Evolutionary conservation across 1,140 invertebrate genomes (phyloP).

Genomic region (Leptinotarsa defecta): DNA sequence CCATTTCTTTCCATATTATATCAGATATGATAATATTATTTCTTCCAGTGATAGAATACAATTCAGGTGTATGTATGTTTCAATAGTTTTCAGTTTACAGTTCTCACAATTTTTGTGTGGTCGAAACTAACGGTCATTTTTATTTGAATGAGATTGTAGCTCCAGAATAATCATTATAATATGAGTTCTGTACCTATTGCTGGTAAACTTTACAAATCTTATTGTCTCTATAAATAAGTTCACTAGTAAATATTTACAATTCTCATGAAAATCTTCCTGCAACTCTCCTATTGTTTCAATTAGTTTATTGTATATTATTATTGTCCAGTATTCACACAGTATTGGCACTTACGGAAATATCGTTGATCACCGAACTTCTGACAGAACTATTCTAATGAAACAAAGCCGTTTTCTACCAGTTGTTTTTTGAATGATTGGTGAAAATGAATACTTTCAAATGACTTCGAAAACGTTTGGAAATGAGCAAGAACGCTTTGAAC

Average conservation of each 20-base stretch:
- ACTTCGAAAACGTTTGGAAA: too few relatives aligned
- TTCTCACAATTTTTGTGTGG: not conserved
- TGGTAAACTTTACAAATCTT: conserved; percentile 20
- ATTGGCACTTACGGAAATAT: not conserved
- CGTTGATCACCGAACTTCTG: too few relatives aligned
- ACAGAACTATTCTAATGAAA: not conserved
- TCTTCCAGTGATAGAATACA: conserved; percentile 8
- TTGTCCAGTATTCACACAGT: not conserved
- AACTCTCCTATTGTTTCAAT: not conserved
- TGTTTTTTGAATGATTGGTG: not conserved
- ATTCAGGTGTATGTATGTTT: conserved; percentile 8
- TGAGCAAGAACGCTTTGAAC: too few relatives aligned
- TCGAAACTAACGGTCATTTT: too few relatives aligned
- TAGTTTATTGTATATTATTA: conserved; percentile 10
- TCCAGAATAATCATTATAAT: not conserved
- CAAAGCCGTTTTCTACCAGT: not conserved
- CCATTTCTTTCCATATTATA: not conserved
- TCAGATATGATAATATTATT: not conserved
- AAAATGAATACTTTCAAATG: too few relatives aligned
- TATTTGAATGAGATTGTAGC: too few relatives aligned
- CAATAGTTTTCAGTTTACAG: not conserved
- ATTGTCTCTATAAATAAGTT: conserved; percentile 16
- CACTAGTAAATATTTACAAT: conserved; percentile 13
- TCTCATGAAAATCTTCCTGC: not conserved
- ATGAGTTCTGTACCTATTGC: conserved; percentile 14